Conservation (phyloP, 2,888 invertebrate genomes). For the Tanaodytes sp. region DNA sequence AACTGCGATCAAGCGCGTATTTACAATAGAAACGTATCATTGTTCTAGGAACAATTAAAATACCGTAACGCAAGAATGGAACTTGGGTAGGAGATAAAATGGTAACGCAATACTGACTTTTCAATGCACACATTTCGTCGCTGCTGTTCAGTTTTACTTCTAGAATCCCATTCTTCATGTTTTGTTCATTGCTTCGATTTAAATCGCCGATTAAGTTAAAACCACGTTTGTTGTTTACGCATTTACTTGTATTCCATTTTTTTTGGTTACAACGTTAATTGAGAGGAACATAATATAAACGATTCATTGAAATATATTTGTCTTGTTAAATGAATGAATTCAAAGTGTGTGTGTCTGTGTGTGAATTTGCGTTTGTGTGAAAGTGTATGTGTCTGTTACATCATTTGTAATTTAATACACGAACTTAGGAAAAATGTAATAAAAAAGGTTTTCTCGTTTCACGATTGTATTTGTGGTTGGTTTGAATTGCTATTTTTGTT, state of each 20-base stretch:
- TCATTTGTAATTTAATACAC: too few relatives aligned
- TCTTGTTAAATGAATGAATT: too few relatives aligned
- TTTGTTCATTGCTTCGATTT: neutral
- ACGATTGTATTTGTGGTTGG: too few relatives aligned
- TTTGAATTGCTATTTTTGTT: constrained; percentile 13
- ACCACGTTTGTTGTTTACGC: constrained; percentile 19
- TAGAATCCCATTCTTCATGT: constrained; percentile 28
- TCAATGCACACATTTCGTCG: constrained; percentile 56
- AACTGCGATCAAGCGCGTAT: constrained; percentile 43
- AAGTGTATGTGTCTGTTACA: constrained; percentile 23
- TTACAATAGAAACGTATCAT: constrained; percentile 44
- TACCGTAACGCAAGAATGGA: constrained; percentile 41
- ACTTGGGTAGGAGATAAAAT: constrained; percentile 30
- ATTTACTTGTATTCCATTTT: constrained; percentile 3
- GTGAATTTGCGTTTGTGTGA: constrained; percentile 9
- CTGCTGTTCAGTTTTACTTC: constrained; percentile 36
- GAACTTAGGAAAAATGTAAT: too few relatives aligned
- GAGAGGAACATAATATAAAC: constrained; percentile 61
- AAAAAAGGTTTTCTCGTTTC: too few relatives aligned
- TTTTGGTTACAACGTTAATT: constrained; percentile 59
- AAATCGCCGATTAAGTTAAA: constrained; percentile 28
- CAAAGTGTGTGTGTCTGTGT: constrained; percentile 16
- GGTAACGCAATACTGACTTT: constrained; percentile 58
- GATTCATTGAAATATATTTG: constrained; percentile 8
- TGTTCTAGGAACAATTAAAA: constrained; percentile 27